Evolutionary conservation across 64 coral and sea anemone genomes (phyloP).

Genomic region (Anthopleura sola): DNA sequence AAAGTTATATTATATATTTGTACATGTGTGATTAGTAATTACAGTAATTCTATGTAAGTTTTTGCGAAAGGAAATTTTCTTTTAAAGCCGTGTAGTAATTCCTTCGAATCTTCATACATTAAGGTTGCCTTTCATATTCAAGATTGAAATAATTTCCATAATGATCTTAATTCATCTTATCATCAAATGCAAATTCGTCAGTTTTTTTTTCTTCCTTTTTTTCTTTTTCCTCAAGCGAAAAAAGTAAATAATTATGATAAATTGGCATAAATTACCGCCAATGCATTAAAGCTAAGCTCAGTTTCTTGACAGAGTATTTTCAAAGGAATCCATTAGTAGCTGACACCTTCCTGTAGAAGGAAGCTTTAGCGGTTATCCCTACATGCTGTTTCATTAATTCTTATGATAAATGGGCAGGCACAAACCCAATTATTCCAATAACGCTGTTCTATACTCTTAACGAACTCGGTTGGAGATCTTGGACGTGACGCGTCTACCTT

Average conservation of each 20-base stretch:
- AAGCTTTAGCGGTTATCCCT: not conserved
- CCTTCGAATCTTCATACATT: no score
- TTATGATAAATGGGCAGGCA: not conserved
- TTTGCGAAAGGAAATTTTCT: no score
- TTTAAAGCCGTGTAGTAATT: no score
- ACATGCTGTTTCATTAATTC: not conserved
- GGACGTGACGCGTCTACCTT: not conserved
- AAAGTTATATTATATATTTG: no score
- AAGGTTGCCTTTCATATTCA: no score
- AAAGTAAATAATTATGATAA: conserved; percentile 7
- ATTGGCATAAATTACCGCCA: not conserved
- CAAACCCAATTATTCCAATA: not conserved
- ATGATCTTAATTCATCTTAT: no score
- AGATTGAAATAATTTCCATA: no score
- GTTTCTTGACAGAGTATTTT: not conserved
- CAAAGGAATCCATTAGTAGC: conserved; percentile 10
- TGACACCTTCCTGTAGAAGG: conserved; percentile 9
- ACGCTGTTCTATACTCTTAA: not conserved
- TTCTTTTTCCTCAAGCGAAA: not conserved
- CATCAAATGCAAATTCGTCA: no score
- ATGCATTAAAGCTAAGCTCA: not conserved
- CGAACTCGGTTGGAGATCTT: not conserved
- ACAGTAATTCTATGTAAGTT: no score
- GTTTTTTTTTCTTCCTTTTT: not conserved
- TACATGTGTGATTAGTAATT: no score